These are phyloP conservation scores for Collichthys lucidus DNA, from an alignment of 2,113 vertebrate genomes.

Conservation along the genomic window DNA sequence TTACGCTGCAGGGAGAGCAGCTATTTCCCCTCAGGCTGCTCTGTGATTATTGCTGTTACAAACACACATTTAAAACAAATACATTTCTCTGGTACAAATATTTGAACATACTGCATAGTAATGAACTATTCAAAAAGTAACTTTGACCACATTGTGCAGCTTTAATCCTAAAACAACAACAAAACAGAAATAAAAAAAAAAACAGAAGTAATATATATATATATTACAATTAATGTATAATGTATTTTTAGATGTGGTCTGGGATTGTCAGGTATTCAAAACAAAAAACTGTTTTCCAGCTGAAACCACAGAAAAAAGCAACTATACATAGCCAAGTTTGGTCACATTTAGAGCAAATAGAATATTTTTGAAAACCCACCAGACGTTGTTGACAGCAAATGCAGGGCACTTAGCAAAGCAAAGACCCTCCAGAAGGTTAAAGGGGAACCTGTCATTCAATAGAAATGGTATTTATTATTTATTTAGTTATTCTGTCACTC, in stretches of 20 bases:
- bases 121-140: not conserved
- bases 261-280: not conserved
- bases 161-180: not conserved
- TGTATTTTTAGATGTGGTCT: not conserved
- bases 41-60: conserved; percentile 15
- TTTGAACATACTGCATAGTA: not conserved
- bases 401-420: no score
- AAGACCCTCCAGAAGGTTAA: no score
- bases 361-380: not conserved
- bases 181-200: not conserved
- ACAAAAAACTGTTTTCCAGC: not conserved
- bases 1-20: conserved; percentile 31
- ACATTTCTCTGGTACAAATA: not conserved
- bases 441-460: no score
- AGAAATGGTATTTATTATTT: no score
- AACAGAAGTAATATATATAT: no score
- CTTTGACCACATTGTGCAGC: not conserved
- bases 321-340: not conserved
- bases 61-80: not conserved
- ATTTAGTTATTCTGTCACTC: no score
- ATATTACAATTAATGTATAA: not conserved
- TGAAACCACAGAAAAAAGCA: not conserved
- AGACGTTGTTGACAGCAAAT: not conserved
- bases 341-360: not conserved
- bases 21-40: conserved; percentile 51